Conservation (phyloP, 2,113 vertebrate genomes). For the Saguinus imperator region DNA sequence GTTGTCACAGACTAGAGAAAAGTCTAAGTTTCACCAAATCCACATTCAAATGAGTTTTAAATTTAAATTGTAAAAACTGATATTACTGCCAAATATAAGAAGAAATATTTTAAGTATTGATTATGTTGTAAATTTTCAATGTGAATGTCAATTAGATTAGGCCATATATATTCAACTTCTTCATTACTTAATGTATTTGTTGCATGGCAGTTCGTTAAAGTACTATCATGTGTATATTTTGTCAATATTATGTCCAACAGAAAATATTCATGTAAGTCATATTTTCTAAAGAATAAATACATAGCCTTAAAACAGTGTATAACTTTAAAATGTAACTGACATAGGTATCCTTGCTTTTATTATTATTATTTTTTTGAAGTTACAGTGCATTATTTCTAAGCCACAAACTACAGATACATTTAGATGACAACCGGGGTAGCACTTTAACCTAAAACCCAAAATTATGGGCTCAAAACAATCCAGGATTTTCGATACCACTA, state of each 20-base stretch:
- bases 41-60: conserved; percentile 64
- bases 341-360: conserved; percentile 80
- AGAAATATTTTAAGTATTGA: conserved; percentile 79
- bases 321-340: conserved; percentile 81
- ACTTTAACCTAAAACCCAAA: conserved; percentile 66
- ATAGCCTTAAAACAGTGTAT: conserved; percentile 87
- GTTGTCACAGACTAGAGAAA: conserved; percentile 86
- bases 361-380: conserved; percentile 73
- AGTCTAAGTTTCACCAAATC: conserved; percentile 80
- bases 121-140: conserved; percentile 85
- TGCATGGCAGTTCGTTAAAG: conserved; percentile 88
- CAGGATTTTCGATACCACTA: conserved; percentile 61
- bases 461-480: conserved; percentile 47
- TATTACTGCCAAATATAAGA: conserved; percentile 85
- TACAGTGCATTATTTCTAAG: conserved; percentile 69
- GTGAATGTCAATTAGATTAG: conserved; percentile 85
- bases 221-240: conserved; percentile 85
- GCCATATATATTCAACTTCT: conserved; percentile 85
- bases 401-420: conserved; percentile 70
- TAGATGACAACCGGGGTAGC: conserved; percentile 56
- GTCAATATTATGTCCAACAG: conserved; percentile 82
- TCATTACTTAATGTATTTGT: conserved; percentile 86
- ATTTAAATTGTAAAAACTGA: conserved; percentile 76
- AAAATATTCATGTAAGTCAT: conserved; percentile 84
- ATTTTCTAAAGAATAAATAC: conserved; percentile 87